Evolutionary conservation across 2,113 vertebrate species (phyloP).

Genomic region (Benitochromis conjunctus): DNA sequence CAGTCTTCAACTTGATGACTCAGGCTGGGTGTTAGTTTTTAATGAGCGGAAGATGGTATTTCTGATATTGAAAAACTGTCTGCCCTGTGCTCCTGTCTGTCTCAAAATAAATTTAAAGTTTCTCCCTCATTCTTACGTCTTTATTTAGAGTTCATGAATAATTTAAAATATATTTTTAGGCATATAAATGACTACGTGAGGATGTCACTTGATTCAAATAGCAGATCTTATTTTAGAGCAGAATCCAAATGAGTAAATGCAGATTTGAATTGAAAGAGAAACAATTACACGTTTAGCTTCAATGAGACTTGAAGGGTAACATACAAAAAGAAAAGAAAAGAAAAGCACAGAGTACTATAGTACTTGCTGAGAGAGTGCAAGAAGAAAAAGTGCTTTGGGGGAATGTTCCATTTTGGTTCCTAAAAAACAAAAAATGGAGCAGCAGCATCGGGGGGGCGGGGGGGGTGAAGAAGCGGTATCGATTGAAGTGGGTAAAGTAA

Average conservation of each 20-base stretch:
- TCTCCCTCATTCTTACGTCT: background rate
- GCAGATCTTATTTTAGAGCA: background rate
- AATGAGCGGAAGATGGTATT: background rate
- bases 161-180: background rate
- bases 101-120: background rate
- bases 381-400: background rate
- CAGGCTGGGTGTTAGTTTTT: conserved; percentile 5
- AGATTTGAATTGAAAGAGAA: background rate
- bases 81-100: background rate
- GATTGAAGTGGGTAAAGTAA: conserved; percentile 1
- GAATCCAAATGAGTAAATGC: background rate
- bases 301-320: background rate
- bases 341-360: background rate
- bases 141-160: conserved; percentile 11
- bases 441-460: background rate
- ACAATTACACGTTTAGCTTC: background rate
- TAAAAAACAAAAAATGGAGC: background rate
- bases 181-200: background rate
- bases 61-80: background rate
- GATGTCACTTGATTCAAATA: background rate
- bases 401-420: background rate
- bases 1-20: conserved; percentile 3
- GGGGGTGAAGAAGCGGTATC: background rate
- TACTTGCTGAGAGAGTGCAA: background rate
- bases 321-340: background rate